A percentile compares a stretch with the other conserved stretches of the same genome.
These are phyloP conservation scores for Sebastes schlegelii DNA, from an alignment of 2,113 vertebrate genomes.

Conservation along the genomic window DNA sequence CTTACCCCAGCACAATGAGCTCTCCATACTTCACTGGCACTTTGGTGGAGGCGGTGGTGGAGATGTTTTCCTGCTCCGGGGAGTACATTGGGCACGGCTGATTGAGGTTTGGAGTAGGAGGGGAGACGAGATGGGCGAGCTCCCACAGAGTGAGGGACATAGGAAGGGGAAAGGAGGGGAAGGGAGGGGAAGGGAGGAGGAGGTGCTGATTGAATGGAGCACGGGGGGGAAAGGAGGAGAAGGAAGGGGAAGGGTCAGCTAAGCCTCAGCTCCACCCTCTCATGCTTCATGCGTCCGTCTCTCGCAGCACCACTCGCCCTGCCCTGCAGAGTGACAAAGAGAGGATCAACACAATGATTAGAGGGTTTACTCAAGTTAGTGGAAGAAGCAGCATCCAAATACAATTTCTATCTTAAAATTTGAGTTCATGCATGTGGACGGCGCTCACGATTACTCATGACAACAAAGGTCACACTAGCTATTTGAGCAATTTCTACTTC, in stretches of 20 bases:
- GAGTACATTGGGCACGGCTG: constrained; percentile 96
- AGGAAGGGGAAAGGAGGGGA: constrained; percentile 43
- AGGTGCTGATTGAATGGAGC: constrained; percentile 55
- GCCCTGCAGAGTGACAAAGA: constrained; percentile 63
- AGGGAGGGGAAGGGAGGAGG: constrained; percentile 34
- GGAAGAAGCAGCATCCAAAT: neutral
- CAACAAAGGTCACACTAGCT: neutral
- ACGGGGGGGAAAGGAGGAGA: constrained; percentile 59
- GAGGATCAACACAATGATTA: constrained; percentile 32
- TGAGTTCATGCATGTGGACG: neutral
- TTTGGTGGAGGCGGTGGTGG: constrained; percentile 92
- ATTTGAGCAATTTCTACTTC: neutral
- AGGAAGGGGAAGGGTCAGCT: constrained; percentile 78
- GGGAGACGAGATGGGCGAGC: constrained; percentile 38
- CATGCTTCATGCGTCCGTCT: constrained; percentile 72
- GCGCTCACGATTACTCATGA: neutral
- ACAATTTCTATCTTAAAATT: neutral
- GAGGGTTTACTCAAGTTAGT: neutral
- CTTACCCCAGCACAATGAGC: constrained; percentile 99
- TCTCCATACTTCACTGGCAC: constrained; percentile 99
- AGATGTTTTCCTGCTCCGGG: constrained; percentile 99
- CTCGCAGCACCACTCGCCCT: constrained; percentile 41
- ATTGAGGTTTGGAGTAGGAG: constrained; percentile 58
- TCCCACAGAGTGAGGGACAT: constrained; percentile 44
- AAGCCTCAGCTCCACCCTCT: constrained; percentile 82